Evolutionary conservation across 2,113 vertebrate genomes (phyloP).

Genomic region (Lepisosteus oculatus): DNA sequence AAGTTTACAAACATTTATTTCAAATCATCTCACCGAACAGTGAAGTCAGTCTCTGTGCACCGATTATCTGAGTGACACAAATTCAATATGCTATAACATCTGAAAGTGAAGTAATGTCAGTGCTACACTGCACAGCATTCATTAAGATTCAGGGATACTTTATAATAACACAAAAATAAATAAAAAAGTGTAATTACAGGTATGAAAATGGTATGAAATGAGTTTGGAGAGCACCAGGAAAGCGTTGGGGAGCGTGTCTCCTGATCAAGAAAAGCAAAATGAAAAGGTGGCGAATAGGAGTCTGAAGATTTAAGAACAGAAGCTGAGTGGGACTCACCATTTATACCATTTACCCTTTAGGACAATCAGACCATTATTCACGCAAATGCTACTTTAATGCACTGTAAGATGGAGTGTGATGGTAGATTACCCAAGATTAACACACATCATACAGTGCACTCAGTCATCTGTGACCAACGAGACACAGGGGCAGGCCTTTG

Average conservation of each 20-base stretch:
- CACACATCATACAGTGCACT: no score
- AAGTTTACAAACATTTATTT: conserved; percentile 1
- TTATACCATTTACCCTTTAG: no score
- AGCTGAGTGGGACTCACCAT: no score
- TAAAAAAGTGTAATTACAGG: conserved; percentile 37
- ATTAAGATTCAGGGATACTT: conserved; percentile 37
- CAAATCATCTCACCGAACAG: not conserved
- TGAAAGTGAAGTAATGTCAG: not conserved
- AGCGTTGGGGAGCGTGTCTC: not conserved
- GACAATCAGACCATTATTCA: no score
- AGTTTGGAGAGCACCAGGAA: conserved; percentile 9
- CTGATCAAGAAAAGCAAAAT: no score
- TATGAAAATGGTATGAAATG: conserved; percentile 29
- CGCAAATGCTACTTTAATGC: no score
- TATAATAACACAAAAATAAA: conserved; percentile 39
- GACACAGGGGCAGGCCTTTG: no score
- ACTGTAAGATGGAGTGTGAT: no score
- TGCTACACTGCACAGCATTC: conserved; percentile 30
- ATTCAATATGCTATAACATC: conserved; percentile 5
- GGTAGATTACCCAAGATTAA: no score
- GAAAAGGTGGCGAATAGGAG: no score
- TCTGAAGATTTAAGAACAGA: no score
- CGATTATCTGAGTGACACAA: not conserved
- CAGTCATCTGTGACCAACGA: no score
- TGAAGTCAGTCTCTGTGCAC: not conserved